These are phyloP conservation scores for Engraulis encrasicolus DNA, from an alignment of 2,113 vertebrate species.

Conservation along the genomic window DNA sequence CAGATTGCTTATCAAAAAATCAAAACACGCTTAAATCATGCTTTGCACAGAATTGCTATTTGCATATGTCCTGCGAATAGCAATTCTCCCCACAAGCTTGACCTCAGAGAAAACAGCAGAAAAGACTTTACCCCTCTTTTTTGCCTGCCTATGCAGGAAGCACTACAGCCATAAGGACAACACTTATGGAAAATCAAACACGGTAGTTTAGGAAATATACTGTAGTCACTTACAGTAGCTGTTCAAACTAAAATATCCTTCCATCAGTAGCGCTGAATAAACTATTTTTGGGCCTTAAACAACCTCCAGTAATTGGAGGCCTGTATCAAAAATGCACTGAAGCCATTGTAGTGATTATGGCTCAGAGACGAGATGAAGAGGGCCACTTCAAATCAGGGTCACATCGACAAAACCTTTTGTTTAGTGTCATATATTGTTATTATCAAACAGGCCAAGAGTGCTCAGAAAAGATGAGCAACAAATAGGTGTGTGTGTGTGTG, in stretches of 20 bases:
- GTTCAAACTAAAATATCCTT: too few relatives aligned
- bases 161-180: not conserved
- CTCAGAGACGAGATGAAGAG: slow-evolving; percentile 21
- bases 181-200: not conserved
- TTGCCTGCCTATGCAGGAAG: not conserved
- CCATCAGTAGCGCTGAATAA: not conserved
- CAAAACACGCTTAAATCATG: too few relatives aligned
- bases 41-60: too few relatives aligned
- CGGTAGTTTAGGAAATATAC: not conserved
- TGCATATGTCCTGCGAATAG: too few relatives aligned
- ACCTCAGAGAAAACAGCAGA: too few relatives aligned
- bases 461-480: slow-evolving; percentile 59
- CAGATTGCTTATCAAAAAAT: too few relatives aligned
- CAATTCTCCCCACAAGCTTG: too few relatives aligned
- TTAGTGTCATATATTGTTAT: slow-evolving; percentile 75
- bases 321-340: slow-evolving; percentile 43
- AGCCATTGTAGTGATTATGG: slow-evolving; percentile 28
- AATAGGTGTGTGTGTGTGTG: not conserved
- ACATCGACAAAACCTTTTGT: slow-evolving; percentile 58
- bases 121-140: too few relatives aligned
- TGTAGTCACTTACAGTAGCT: too few relatives aligned
- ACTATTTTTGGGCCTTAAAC: slow-evolving; percentile 70
- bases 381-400: slow-evolving; percentile 16
- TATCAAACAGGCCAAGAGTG: slow-evolving; percentile 60
- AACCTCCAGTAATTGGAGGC: slow-evolving; percentile 65